phyloP scores from a whole-genome alignment of 2,888 invertebrate genomes.

The Rotaria magnacalcarata region DNA sequence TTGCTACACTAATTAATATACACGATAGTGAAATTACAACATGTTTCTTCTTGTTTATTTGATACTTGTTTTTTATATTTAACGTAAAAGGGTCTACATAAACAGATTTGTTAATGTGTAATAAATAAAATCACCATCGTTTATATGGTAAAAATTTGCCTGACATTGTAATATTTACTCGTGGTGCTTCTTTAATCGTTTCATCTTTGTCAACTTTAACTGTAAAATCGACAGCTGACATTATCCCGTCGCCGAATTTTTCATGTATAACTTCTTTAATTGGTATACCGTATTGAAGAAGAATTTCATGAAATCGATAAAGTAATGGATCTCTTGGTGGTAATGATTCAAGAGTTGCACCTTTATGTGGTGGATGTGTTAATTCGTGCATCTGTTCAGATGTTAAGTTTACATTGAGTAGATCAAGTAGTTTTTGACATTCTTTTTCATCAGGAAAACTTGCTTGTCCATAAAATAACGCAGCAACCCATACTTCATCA shows the following conservation, averaged over 20 bases:
- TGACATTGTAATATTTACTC: conserved; percentile 1
- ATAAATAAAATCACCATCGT: background rate
- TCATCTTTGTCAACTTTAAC: conserved; percentile 18
- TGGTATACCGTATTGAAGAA: background rate
- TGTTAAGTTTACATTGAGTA: background rate
- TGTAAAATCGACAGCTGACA: conserved; percentile 6
- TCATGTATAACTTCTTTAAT: conserved; percentile 34
- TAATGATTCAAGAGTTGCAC: background rate
- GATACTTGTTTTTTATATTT: too few species aligned
- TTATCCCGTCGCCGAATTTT: conserved; percentile 27
- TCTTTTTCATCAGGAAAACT: background rate
- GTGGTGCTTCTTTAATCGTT: background rate
- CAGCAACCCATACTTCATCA: conserved; percentile 11
- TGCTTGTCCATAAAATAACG: conserved; percentile 26
- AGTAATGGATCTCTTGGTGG: conserved; percentile 24
- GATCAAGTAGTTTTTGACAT: background rate
- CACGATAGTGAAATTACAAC: too few species aligned
- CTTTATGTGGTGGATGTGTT: background rate
- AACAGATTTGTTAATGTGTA: too few species aligned
- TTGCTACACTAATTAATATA: too few species aligned
- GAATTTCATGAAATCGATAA: conserved; percentile 19
- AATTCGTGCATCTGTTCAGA: background rate
- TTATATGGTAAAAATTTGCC: conserved; percentile 30
- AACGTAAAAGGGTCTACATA: too few species aligned
- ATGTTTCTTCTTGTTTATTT: too few species aligned